Evolutionary conservation across 2,888 invertebrate genomes (phyloP).

Genomic region (Lissocephala sabroskyi): DNA sequence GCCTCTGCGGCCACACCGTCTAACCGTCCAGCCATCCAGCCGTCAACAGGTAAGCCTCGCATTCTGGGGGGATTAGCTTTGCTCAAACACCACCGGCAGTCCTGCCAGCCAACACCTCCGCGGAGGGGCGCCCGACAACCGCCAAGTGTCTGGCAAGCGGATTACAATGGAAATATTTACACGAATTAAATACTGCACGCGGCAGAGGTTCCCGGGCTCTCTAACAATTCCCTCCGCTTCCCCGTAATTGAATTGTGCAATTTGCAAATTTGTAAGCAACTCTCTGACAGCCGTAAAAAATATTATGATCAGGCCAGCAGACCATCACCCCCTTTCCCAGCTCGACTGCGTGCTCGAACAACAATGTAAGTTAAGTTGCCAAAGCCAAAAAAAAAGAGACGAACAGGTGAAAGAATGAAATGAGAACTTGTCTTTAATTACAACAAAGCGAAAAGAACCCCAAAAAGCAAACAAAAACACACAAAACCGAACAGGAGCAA

Average conservation of each 20-base stretch:
- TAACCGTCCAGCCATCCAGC: constrained; percentile 9
- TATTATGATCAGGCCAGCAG: too few relatives aligned
- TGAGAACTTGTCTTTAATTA: constrained; percentile 63
- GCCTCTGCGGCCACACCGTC: neutral
- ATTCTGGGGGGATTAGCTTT: constrained; percentile 54
- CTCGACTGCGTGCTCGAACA: constrained; percentile 9
- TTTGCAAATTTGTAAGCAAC: too few relatives aligned
- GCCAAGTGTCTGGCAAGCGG: constrained; percentile 42
- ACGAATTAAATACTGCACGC: constrained; percentile 34
- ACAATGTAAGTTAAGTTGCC: constrained; percentile 32
- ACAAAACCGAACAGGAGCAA: constrained; percentile 8
- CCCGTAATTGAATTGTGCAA: too few relatives aligned
- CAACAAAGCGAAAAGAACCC: constrained; percentile 18
- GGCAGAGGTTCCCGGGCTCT: neutral
- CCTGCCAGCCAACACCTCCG: constrained; percentile 13
- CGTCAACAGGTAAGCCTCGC: constrained; percentile 57
- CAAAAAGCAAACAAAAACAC: constrained; percentile 14
- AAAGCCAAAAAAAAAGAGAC: constrained; percentile 20
- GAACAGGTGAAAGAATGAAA: constrained; percentile 47
- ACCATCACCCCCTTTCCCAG: too few relatives aligned
- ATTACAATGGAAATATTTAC: constrained; percentile 59
- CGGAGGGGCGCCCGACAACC: neutral
- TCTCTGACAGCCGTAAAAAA: too few relatives aligned
- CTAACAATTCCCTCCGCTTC: neutral
- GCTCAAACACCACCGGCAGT: constrained; percentile 33